Evolutionary conservation across 2,888 invertebrate species (phyloP), one percentile per base, ranked within the genome.

Genomic region (Bombylius major): DNA sequence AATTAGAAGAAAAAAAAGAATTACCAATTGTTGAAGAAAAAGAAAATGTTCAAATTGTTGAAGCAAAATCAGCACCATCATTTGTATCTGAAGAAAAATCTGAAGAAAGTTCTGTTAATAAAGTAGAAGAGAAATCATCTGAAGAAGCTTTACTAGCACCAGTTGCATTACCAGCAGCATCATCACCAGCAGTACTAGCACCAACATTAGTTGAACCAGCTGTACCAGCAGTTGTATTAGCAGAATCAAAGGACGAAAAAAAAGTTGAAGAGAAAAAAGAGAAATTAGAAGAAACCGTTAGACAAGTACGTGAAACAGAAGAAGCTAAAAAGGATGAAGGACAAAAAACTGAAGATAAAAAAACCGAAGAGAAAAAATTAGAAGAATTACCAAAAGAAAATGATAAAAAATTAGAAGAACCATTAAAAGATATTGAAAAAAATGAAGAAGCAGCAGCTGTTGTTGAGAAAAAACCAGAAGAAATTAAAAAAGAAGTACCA

Each of bases 341-440:
- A 31, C 12, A 57, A 47, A 32, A 59, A 39, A 47, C 54, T 62
- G 64, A 59, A 60, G 60, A 47, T 11, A 13, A 47, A 32, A 47
- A 47, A 31, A 9, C 7, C n/a, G 50, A 51, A 51, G 55, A 59
- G 53, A 54, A 42, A 65, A 62, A 61, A 58, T 60, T 67, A 58
- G 64, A 64, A 56, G 63, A 63, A 56, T 61, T 63, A 31, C 63
- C 62, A 50, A 62, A 67, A 44, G 65, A 62, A 51, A 60, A 59
- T 42, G n/a, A 70, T 74, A 57, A 71, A 73, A 65, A 64, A 58
- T 64, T 66, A 61, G 3, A 72, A 75, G 59, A 64, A 69, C 73
- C 46, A 46, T 23, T 23, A 45, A 48, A 48, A 48, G 23, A 36
- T 31, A 51, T 56, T 47, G 56, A 58, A 9, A 57, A 59, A 49